Evolutionary conservation across 2,113 vertebrate species (phyloP).

Genomic region (Tringa solitaria): DNA sequence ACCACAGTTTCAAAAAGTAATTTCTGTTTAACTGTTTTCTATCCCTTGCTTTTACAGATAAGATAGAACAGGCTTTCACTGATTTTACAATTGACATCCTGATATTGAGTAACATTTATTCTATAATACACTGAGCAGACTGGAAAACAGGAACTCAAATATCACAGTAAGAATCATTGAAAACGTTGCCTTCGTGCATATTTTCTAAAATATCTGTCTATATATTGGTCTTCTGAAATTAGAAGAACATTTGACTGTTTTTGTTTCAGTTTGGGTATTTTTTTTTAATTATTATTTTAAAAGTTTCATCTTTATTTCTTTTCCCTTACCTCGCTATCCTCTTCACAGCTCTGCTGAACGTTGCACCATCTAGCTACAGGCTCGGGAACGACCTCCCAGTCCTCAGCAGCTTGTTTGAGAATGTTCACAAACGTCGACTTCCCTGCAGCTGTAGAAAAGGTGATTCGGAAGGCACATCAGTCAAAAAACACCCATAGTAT

Average conservation of each 20-base stretch:
- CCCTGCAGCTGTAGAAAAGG: conserved; percentile 80
- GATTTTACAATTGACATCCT: background rate
- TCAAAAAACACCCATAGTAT: background rate
- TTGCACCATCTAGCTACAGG: conserved; percentile 96
- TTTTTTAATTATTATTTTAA: background rate
- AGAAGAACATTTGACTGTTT: background rate
- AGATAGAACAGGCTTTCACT: background rate
- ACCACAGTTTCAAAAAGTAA: background rate
- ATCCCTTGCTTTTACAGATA: background rate
- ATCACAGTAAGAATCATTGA: rapidly evolving
- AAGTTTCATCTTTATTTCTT: background rate
- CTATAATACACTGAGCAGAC: background rate
- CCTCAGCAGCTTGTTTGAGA: conserved; percentile 79
- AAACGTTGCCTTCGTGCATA: rapidly evolving
- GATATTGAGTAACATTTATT: background rate
- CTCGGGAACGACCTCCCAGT: conserved; percentile 93
- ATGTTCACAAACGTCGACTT: conserved; percentile 91
- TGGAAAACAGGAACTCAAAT: background rate
- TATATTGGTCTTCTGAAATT: background rate
- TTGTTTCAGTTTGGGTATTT: background rate
- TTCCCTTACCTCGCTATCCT: conserved; percentile 83
- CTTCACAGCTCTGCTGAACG: conserved; percentile 81
- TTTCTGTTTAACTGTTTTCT: background rate
- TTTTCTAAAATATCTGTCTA: background rate
- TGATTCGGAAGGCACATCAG: background rate